Conservation (phyloP, 2,113 vertebrate species). For the Cathartes aura region DNA sequence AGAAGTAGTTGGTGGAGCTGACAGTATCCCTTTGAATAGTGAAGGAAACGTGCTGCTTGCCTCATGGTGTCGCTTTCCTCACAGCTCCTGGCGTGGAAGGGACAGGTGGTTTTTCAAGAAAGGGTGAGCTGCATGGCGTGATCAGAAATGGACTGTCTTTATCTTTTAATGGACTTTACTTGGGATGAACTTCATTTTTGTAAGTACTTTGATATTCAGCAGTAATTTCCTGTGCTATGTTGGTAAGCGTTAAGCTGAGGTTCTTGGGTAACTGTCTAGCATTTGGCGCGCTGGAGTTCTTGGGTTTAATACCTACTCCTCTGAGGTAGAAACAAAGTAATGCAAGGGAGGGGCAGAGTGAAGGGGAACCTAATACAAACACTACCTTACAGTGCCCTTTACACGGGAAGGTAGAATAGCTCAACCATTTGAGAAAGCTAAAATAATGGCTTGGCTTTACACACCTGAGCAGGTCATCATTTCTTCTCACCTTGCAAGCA, state of each 20-base stretch:
- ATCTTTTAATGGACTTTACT: constrained; percentile 11
- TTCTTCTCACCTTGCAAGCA: neutral
- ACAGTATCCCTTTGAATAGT: neutral
- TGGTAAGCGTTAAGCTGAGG: neutral
- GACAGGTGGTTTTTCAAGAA: neutral
- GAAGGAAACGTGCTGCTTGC: neutral
- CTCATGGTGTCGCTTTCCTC: neutral
- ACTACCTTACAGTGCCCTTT: neutral
- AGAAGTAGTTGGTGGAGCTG: neutral
- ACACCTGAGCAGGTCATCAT: neutral
- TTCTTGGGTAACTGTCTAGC: neutral
- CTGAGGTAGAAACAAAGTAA: neutral
- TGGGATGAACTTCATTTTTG: constrained; percentile 3
- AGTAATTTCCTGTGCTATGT: neutral
- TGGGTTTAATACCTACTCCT: neutral
- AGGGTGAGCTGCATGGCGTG: neutral
- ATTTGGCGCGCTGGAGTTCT: neutral
- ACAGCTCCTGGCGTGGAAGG: neutral
- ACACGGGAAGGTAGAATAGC: neutral
- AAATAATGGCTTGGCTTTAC: neutral
- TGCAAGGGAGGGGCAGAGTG: neutral
- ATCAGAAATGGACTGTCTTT: neutral
- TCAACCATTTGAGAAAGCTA: neutral
- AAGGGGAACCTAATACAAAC: neutral
- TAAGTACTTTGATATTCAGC: constrained; percentile 4